Evolutionary conservation across 2,888 invertebrate genomes (phyloP).

Genomic region (Drepanosiphum platanoidis): DNA sequence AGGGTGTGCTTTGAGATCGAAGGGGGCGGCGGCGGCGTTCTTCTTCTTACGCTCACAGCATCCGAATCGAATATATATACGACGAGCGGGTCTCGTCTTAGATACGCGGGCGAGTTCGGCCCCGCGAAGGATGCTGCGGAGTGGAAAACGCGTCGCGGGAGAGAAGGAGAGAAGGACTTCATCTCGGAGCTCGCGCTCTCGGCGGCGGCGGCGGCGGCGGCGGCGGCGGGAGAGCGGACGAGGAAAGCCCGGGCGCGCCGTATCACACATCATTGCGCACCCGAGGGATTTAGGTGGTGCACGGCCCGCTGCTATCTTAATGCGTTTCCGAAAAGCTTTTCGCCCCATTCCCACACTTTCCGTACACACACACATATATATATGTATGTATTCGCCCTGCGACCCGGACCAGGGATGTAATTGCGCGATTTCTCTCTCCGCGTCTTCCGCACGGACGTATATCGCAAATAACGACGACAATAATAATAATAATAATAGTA

Average conservation of each 20-base stretch:
- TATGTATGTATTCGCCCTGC: neutral
- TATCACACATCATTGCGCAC: conserved; percentile 61
- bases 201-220: neutral
- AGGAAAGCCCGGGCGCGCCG: conserved; percentile 33
- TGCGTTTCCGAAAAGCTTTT: conserved; percentile 61
- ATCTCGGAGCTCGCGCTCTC: conserved; percentile 40
- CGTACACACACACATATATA: too few relatives aligned
- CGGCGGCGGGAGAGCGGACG: conserved; percentile 3
- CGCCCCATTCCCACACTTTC: conserved; percentile 36
- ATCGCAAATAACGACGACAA: neutral
- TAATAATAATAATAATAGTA: neutral
- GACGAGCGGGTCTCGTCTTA: neutral
- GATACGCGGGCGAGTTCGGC: neutral
- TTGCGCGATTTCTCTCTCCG: conserved; percentile 25
- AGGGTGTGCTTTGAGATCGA: neutral
- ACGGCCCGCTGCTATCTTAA: conserved; percentile 58
- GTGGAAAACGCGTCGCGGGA: conserved; percentile 45
- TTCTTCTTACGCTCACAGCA: conserved; percentile 12
- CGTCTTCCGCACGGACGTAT: neutral
- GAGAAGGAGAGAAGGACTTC: too few relatives aligned
- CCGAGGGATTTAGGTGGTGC: conserved; percentile 58
- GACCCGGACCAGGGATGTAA: conserved; percentile 47
- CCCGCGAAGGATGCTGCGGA: neutral
- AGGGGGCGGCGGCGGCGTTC: conserved; percentile 5
- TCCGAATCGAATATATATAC: neutral